phyloP scores from a whole-genome alignment of 2,797 vertebrate genomes.

The Leuciscus waleckii region DNA sequence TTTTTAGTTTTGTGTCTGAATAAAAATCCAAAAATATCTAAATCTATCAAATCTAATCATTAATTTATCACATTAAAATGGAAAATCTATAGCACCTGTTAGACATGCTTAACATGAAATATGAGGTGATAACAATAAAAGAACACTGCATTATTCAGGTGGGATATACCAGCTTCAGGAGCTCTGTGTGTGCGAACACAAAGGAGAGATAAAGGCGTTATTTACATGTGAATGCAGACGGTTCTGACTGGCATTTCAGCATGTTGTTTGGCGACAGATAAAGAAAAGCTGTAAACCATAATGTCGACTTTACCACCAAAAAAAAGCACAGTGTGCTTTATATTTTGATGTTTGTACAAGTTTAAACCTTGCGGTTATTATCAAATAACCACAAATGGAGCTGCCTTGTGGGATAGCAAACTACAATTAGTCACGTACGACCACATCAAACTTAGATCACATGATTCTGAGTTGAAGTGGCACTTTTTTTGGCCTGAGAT shows the following conservation, averaged over 20 bases:
- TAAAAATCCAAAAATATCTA: neutral
- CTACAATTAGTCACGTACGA: conserved; percentile 26
- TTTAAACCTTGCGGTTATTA: conserved; percentile 33
- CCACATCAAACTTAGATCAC: conserved; percentile 26
- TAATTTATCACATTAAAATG: conserved; percentile 32
- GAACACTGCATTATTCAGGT: conserved; percentile 20
- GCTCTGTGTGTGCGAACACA: neutral
- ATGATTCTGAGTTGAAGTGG: neutral
- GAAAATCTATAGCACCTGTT: conserved; percentile 33
- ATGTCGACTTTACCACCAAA: conserved; percentile 1
- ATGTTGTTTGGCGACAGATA: neutral
- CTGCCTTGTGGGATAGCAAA: conserved; percentile 8
- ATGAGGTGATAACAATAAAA: conserved; percentile 1
- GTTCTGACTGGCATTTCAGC: conserved; percentile 8
- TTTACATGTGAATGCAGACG: neutral
- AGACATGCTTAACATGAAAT: neutral
- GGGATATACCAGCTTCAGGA: conserved; percentile 34
- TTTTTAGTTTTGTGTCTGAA: neutral
- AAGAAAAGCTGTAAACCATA: conserved; percentile 17
- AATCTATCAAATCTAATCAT: conserved; percentile 20
- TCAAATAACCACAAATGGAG: conserved; percentile 26
- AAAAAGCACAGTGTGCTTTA: conserved; percentile 3
- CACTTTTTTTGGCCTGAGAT: neutral
- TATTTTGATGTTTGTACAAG: conserved; percentile 33
- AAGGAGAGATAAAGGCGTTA: neutral